Evolutionary conservation across 2,888 invertebrate genomes (phyloP).

Genomic region (Cremastinae sp.): DNA sequence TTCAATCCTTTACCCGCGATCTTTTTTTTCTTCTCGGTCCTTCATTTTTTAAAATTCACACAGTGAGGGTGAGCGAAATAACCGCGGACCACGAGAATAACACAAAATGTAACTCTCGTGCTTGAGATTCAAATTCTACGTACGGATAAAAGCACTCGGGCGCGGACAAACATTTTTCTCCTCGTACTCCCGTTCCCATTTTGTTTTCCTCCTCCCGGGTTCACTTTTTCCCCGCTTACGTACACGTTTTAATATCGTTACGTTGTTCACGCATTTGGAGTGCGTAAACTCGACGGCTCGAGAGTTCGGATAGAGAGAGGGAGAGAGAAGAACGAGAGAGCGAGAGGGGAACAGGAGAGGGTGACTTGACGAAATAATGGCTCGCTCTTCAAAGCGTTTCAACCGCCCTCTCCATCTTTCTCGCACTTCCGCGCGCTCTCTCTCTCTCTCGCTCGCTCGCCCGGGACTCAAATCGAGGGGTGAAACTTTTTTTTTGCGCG

Average conservation of each 20-base stretch:
- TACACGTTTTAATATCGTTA: slow-evolving; percentile 16
- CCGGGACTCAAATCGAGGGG: slow-evolving; percentile 48
- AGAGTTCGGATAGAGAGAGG: slow-evolving; percentile 32
- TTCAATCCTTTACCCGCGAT: no score
- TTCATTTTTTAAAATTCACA: no score
- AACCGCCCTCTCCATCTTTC: slow-evolving; percentile 33
- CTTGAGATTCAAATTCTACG: no score
- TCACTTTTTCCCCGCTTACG: neutral
- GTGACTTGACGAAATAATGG: slow-evolving; percentile 61
- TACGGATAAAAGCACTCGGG: no score
- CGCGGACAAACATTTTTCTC: no score
- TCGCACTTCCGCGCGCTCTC: slow-evolving; percentile 15
- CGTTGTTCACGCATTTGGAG: slow-evolving; percentile 19
- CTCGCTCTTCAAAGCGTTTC: slow-evolving; percentile 52
- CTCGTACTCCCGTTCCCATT: no score
- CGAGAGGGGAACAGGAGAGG: slow-evolving; percentile 49
- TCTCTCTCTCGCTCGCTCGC: slow-evolving; percentile 2
- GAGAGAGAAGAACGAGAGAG: slow-evolving; percentile 12
- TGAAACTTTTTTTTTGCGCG: slow-evolving; percentile 19
- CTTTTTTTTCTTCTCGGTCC: no score
- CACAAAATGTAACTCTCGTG: no score
- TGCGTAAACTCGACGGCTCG: slow-evolving; percentile 18
- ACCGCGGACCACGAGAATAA: no score
- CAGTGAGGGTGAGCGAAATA: no score
- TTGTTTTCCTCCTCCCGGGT: no score